Evolutionary conservation across 1,140 invertebrate genomes (phyloP).

Genomic region (Rhopalosiphum padi): DNA sequence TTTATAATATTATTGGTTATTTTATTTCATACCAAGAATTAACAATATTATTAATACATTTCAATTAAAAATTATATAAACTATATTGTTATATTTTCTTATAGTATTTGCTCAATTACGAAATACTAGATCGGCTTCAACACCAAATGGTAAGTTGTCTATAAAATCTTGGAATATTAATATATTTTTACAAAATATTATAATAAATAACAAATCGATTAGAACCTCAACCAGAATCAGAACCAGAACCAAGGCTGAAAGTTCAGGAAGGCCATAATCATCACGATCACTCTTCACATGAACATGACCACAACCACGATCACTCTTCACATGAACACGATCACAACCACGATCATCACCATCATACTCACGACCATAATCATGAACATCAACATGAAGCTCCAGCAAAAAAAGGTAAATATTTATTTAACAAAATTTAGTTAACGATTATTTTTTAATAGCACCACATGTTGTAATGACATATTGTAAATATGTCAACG

Average conservation of each 20-base stretch:
- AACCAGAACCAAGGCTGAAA: slow-evolving; percentile 62
- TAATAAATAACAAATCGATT: slow-evolving; percentile 60
- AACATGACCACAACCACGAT: slow-evolving; percentile 59
- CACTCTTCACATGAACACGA: slow-evolving; percentile 60
- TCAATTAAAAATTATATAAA: neutral
- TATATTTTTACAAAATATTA: neutral
- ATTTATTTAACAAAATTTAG: neutral
- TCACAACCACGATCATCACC: slow-evolving; percentile 42
- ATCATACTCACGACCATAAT: slow-evolving; percentile 43
- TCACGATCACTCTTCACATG: slow-evolving; percentile 59
- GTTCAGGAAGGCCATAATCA: slow-evolving; percentile 62
- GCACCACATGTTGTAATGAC: neutral
- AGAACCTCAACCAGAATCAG: slow-evolving; percentile 64
- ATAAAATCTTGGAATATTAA: neutral
- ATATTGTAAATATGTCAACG: neutral
- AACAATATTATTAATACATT: neutral
- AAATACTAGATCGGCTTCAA: slow-evolving; percentile 62
- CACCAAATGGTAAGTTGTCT: slow-evolving; percentile 63
- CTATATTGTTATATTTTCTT: neutral
- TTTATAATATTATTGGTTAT: neutral
- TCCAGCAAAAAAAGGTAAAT: slow-evolving; percentile 43
- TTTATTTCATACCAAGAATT: neutral
- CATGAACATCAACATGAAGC: slow-evolving; percentile 38
- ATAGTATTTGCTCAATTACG: slow-evolving; percentile 38
- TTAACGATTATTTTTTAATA: neutral